Conservation (phyloP, 2,888 invertebrate species). For the Callyntrura guangdongensis region DNA sequence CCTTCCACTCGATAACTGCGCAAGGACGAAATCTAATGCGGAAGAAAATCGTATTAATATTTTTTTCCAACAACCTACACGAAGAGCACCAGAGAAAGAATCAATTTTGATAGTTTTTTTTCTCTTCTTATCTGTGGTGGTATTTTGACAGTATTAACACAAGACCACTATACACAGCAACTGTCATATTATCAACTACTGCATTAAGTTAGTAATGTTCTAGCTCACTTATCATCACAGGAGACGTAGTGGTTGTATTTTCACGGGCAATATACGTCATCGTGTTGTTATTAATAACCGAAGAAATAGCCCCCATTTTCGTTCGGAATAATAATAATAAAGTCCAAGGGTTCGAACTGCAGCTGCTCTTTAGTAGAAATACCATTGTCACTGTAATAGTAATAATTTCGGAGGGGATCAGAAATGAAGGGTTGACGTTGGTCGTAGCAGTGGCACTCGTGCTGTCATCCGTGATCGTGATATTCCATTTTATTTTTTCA, state of each 20-base stretch:
- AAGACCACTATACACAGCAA: not conserved
- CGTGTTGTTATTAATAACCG: constrained; percentile 53
- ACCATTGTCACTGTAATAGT: constrained; percentile 62
- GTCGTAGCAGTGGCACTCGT: constrained; percentile 46
- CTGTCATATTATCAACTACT: not conserved
- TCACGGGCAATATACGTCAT: constrained; percentile 43
- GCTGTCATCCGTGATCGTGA: constrained; percentile 84
- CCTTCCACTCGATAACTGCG: constrained; percentile 49
- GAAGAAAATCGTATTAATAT: constrained; percentile 43
- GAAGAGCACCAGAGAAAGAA: constrained; percentile 37
- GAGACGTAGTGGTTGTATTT: not conserved
- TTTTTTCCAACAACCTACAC: constrained; percentile 13
- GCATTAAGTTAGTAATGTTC: too few species aligned
- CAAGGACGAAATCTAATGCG: constrained; percentile 27
- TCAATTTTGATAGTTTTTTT: constrained; percentile 52
- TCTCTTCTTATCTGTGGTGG: not conserved
- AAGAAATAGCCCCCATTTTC: constrained; percentile 12
- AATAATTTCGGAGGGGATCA: constrained; percentile 51
- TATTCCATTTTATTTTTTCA: constrained; percentile 84
- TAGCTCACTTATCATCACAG: not conserved
- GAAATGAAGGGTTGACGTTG: constrained; percentile 51
- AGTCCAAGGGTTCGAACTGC: constrained; percentile 32
- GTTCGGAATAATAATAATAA: constrained; percentile 30
- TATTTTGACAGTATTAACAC: not conserved
- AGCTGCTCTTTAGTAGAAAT: constrained; percentile 32